phyloP scores from a whole-genome alignment of 2,113 vertebrate species.

The Eublepharis macularius region DNA sequence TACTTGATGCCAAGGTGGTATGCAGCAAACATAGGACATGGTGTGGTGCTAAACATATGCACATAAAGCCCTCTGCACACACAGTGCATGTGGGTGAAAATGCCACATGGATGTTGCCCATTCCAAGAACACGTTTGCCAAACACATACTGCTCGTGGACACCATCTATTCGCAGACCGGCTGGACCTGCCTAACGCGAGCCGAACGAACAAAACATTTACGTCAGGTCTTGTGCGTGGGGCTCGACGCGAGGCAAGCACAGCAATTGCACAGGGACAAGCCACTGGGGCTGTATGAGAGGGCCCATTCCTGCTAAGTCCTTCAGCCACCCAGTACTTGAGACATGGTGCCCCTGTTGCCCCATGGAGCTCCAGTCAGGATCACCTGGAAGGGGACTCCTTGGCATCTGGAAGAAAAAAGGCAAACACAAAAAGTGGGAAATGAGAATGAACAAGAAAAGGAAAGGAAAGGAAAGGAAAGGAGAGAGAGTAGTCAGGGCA shows the following conservation, averaged over 20 bases:
- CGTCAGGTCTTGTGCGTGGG: constrained; percentile 99
- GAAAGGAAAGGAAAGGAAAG: background rate
- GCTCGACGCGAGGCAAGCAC: constrained; percentile 99
- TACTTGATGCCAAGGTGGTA: background rate
- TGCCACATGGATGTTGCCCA: background rate
- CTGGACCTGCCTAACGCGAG: constrained; percentile 99
- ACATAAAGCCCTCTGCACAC: rapidly evolving
- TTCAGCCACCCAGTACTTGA: background rate
- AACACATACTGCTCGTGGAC: background rate
- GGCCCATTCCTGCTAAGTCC: background rate
- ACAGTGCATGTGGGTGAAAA: background rate
- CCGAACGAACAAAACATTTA: constrained; percentile 99
- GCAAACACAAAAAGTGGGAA: background rate
- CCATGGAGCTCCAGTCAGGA: background rate
- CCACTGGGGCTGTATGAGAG: background rate
- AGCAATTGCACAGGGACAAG: constrained; percentile 63
- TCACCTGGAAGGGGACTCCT: constrained; percentile 37
- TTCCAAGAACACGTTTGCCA: background rate
- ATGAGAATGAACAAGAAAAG: background rate
- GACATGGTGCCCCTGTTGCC: background rate
- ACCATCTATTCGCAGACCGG: constrained; percentile 67
- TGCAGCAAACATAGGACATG: background rate
- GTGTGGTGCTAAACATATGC: background rate
- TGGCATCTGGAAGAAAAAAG: constrained; percentile 39
- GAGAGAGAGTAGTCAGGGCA: background rate